A percentile compares a stretch with the other conserved stretches of the same genome.
phyloP scores from a whole-genome alignment of 2,888 invertebrate species.

The Nymphalis polychloros region DNA sequence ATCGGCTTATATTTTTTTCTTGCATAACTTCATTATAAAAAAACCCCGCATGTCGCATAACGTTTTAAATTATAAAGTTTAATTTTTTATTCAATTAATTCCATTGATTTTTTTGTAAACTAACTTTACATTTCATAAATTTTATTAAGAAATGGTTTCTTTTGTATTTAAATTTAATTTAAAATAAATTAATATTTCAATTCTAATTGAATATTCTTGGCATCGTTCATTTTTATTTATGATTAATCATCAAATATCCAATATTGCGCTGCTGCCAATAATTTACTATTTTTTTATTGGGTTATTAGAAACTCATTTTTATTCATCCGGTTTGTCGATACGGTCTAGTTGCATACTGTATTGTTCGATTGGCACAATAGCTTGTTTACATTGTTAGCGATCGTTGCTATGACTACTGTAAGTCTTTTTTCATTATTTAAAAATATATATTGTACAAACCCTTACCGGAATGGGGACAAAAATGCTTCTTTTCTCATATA shows the following conservation, averaged over 20 bases:
- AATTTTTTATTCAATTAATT: no score
- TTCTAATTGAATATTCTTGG: constrained; percentile 3
- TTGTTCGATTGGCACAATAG: no score
- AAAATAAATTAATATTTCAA: background rate
- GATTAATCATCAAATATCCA: constrained; percentile 6
- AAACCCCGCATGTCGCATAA: background rate
- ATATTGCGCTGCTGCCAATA: constrained; percentile 7
- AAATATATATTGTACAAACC: no score
- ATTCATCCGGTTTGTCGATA: constrained; percentile 2
- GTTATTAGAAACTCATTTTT: background rate
- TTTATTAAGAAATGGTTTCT: background rate
- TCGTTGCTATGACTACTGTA: background rate
- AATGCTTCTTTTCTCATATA: no score
- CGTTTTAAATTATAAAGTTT: no score
- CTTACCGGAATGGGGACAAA: no score
- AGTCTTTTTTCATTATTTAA: no score
- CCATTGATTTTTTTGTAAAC: no score
- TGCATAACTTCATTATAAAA: background rate
- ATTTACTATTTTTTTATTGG: background rate
- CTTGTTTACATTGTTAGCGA: no score
- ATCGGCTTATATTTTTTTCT: constrained; percentile 8
- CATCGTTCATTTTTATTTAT: background rate
- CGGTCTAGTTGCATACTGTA: constrained; percentile 8
- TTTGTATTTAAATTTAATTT: background rate
- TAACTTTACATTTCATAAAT: background rate